A percentile compares a stretch with the other conserved stretches of the same genome.
These are phyloP conservation scores for Leucoraja ocellata DNA, from an alignment of 2,797 vertebrate species.

Conservation along the genomic window DNA sequence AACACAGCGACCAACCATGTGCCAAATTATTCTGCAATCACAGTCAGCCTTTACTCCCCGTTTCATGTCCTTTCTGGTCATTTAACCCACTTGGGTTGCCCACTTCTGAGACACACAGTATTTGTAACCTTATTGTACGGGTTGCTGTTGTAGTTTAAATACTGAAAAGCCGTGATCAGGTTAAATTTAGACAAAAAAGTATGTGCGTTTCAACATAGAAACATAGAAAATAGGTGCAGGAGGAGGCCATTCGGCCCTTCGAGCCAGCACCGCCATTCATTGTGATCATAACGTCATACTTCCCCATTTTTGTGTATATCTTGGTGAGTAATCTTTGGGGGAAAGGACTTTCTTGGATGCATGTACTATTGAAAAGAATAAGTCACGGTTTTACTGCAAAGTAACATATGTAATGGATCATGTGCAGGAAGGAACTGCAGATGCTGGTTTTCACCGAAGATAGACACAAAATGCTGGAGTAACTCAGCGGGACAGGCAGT, in stretches of 20 bases:
- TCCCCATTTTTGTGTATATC: background rate
- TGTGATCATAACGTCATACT: too few relatives aligned
- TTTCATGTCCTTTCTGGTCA: background rate
- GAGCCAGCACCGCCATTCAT: too few relatives aligned
- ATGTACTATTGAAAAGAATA: background rate
- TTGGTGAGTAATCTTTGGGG: background rate
- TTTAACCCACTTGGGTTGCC: background rate
- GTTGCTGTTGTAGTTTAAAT: background rate
- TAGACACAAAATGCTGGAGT: background rate
- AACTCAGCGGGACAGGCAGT: too few relatives aligned
- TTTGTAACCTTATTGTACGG: background rate
- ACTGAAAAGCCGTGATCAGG: background rate
- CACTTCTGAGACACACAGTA: background rate
- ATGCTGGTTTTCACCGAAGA: too few relatives aligned
- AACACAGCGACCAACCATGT: background rate
- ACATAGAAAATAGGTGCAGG: too few relatives aligned
- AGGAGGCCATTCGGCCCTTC: too few relatives aligned
- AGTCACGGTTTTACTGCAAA: background rate
- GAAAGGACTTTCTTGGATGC: background rate
- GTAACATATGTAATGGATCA: background rate
- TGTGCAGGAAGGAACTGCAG: background rate
- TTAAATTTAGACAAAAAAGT: background rate
- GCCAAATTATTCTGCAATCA: background rate
- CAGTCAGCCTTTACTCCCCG: background rate
- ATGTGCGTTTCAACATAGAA: background rate